Percentiles rank a stretch among this genome's conserved stretches.
Evolutionary conservation across 2,797 vertebrate species (phyloP).

Genomic region (Catamblyrhynchus diadema): DNA sequence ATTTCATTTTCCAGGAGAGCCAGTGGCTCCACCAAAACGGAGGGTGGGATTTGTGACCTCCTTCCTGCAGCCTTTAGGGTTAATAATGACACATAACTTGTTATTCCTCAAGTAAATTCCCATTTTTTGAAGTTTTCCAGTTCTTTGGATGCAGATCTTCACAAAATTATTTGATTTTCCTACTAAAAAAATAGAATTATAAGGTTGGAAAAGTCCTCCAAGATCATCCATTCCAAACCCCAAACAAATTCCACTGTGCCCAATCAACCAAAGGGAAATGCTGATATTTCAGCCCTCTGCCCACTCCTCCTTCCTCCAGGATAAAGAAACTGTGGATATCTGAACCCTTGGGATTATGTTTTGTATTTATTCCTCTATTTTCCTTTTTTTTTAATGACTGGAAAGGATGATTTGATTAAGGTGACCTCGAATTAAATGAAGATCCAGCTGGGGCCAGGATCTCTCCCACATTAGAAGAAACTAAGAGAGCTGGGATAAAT

Average conservation of each 20-base stretch:
- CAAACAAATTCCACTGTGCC: fast-evolving
- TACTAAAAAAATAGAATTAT: not conserved
- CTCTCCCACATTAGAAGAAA: not conserved
- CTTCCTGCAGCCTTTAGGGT: not conserved
- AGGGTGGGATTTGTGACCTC: not conserved
- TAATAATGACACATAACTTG: not conserved
- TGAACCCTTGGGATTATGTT: not conserved
- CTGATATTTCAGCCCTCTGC: not conserved
- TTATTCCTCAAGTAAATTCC: not conserved
- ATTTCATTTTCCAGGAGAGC: not conserved
- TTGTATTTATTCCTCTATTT: not conserved
- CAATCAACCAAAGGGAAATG: fast-evolving
- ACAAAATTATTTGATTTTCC: not conserved
- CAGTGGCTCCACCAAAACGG: not conserved
- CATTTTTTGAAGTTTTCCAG: not conserved
- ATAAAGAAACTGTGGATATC: not conserved
- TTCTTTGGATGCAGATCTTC: not conserved
- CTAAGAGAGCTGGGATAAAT: too few relatives aligned
- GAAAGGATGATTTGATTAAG: not conserved
- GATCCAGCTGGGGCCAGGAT: not conserved
- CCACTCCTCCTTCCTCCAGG: not conserved
- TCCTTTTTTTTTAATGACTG: not conserved
- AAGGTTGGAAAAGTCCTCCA: not conserved
- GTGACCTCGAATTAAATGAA: not conserved
- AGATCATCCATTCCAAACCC: not conserved